Evolutionary conservation across 2,888 invertebrate genomes (phyloP), one percentile per base, ranked within the genome.

Genomic region (Alcis repandata): DNA sequence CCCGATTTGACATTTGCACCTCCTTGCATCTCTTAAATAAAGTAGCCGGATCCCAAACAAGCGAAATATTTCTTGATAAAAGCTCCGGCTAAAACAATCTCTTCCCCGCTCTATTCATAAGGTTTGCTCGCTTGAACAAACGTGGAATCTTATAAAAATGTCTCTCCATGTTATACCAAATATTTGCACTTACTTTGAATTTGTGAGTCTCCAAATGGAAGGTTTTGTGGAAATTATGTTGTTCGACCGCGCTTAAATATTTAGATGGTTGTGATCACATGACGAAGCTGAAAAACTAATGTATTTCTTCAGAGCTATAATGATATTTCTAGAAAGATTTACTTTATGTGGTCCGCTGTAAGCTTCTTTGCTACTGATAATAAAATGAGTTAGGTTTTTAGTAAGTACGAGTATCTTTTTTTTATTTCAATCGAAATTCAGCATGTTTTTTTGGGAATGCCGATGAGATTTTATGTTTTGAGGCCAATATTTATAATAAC

Each of bases 141-240:
- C 62, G 33, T 45, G 51, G 49, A 62, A 59, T 66, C 46, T 61
- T 65, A 60, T 60, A 65, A 65, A 65, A 65, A 65, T 60, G 57
- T 65, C 51, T 65, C 43, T 54, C 57, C 46, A 57, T 40, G 56
- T 57, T 57, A 57, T 46, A 57, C 51, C 60, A 59, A 59, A 63
- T 63, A 56, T 67, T 60, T 67, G 57, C 51, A 59, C 59, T 54
- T 59, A 36, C 59, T 60, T 63, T 63, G 57, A 63, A 60, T 63
- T 53, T 67, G 63, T 48, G 46, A 67, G 51, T 56, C 40, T 13
- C 41, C 48, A 67, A 63, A 58, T 59, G 58, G 13, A 61, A 60
- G 52, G 53, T 51, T 33, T 56, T 52, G 2, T 52, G 17, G 22
- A 45, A 41, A 60, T 65, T 48, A 32, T 57, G 57, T 40, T 46